These are phyloP conservation scores for Strigops habroptila DNA, from an alignment of 2,113 vertebrate species.

Conservation along the genomic window DNA sequence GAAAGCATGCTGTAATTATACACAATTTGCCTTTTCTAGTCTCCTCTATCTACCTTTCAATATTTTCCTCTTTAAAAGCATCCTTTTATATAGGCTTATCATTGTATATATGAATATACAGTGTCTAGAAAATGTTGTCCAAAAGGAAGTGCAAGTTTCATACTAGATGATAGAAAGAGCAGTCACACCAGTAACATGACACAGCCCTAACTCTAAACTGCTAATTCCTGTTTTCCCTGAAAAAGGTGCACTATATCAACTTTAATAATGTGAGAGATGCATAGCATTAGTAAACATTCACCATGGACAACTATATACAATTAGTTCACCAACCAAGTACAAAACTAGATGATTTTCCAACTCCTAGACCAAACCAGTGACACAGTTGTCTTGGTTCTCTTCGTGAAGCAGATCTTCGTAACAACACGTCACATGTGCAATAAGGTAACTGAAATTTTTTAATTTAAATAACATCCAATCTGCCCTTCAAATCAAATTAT, in stretches of 20 bases:
- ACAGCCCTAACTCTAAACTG: background rate
- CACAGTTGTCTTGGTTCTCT: background rate
- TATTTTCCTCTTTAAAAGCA: background rate
- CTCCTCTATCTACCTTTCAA: background rate
- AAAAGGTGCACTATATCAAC: background rate
- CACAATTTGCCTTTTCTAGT: background rate
- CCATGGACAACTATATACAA: background rate
- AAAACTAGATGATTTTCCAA: constrained; percentile 25
- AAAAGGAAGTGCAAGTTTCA: background rate
- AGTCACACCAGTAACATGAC: background rate
- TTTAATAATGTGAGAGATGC: background rate
- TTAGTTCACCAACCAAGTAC: constrained; percentile 27
- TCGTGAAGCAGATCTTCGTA: background rate
- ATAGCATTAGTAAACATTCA: background rate
- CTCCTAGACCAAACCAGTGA: background rate
- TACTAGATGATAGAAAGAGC: background rate
- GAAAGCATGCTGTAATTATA: background rate
- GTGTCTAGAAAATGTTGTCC: background rate
- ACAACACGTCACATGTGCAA: background rate
- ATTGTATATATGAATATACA: background rate
- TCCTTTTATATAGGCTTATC: background rate
- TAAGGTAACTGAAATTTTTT: constrained; percentile 31
- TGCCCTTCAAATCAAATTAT: constrained; percentile 57
- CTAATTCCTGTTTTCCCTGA: background rate
- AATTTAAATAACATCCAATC: constrained; percentile 49